Conservation (phyloP, 1,140 invertebrate genomes). For the Lordiphosa mommai region DNA sequence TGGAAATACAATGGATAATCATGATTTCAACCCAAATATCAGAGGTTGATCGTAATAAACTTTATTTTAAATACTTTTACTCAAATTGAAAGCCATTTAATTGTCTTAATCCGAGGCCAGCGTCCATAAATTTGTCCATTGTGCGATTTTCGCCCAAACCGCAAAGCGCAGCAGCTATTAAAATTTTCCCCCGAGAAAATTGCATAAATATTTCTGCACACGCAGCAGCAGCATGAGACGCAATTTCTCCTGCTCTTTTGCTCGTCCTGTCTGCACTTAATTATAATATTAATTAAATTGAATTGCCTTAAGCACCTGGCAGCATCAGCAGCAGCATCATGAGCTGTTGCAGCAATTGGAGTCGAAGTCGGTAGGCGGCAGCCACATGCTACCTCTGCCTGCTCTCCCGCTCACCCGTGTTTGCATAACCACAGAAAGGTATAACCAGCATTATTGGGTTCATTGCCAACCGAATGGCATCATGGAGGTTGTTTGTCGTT, state of each 20-base stretch:
- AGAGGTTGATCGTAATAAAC: no score
- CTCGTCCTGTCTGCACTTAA: conserved; percentile 35
- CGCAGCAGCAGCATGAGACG: conserved; percentile 24
- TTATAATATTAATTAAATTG: conserved; percentile 58
- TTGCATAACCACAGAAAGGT: background rate
- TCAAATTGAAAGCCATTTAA: no score
- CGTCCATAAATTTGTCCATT: background rate
- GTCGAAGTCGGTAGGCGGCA: no score
- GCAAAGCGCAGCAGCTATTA: no score
- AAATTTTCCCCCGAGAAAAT: conserved; percentile 24
- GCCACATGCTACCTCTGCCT: no score
- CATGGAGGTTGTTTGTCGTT: conserved; percentile 1
- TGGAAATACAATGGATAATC: no score
- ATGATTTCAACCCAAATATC: no score
- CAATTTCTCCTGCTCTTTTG: background rate
- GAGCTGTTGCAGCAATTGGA: background rate
- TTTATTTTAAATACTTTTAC: no score
- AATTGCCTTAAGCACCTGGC: conserved; percentile 30
- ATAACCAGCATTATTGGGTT: background rate
- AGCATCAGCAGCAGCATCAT: conserved; percentile 11
- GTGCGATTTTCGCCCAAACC: conserved; percentile 21
- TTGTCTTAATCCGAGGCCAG: no score
- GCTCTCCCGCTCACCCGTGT: no score
- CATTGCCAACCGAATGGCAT: background rate
- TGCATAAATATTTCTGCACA: conserved; percentile 25